phyloP scores from a whole-genome alignment of 2,797 vertebrate genomes.

The Meda fulgida region DNA sequence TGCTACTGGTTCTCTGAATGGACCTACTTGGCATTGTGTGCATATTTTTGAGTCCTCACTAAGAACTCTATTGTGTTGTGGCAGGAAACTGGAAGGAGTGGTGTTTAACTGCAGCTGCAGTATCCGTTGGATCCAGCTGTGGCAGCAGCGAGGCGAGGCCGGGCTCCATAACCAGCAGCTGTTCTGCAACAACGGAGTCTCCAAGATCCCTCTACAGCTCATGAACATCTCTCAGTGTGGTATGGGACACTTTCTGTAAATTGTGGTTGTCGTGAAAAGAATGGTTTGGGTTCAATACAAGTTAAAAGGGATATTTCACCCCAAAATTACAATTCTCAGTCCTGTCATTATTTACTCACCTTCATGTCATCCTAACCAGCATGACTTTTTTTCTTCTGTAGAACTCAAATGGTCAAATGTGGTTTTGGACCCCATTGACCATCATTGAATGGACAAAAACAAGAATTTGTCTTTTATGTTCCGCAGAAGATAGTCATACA shows the following conservation, averaged over 20 bases:
- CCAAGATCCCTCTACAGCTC: conserved; percentile 81
- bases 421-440: background rate
- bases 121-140: conserved; percentile 97
- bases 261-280: background rate
- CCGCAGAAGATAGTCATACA: background rate
- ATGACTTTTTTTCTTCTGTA: too few species aligned
- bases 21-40: background rate
- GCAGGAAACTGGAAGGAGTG: conserved; percentile 88
- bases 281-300: background rate
- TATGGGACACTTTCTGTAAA: conserved; percentile 69
- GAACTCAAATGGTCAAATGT: background rate
- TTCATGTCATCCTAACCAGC: background rate
- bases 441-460: background rate
- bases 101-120: conserved; percentile 92
- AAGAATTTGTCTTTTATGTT: background rate
- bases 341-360: background rate
- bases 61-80: conserved; percentile 26
- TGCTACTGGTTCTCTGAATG: background rate
- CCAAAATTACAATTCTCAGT: background rate
- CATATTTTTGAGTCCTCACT: background rate
- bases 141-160: conserved; percentile 91
- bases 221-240: conserved; percentile 95
- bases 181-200: conserved; percentile 79
- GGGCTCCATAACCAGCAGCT: conserved; percentile 87
- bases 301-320: background rate